A percentile compares a stretch with the other conserved stretches of the same genome.
phyloP scores from a whole-genome alignment of 2,888 invertebrate genomes.

The Ypsolopha scabrella region DNA sequence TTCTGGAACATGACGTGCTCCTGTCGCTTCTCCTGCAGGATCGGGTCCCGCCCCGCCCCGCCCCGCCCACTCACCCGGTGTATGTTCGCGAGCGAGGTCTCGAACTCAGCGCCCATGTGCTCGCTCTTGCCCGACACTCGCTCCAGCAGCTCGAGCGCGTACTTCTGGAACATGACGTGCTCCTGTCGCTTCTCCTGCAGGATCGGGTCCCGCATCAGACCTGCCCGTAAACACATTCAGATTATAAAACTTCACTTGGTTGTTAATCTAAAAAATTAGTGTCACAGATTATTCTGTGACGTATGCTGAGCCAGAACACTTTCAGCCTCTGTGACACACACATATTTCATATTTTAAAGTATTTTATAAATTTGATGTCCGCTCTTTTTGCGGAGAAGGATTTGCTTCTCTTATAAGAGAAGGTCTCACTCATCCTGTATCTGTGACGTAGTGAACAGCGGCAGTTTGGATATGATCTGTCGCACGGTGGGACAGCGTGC shows the following conservation, averaged over 20 bases:
- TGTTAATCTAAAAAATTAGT: too few species aligned
- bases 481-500: slow-evolving; percentile 93
- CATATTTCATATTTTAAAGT: too few species aligned
- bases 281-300: too few species aligned
- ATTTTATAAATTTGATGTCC: too few species aligned
- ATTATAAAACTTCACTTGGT: too few species aligned
- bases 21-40: slow-evolving; percentile 77
- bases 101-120: slow-evolving; percentile 81
- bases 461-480: slow-evolving; percentile 95
- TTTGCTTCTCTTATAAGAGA: too few species aligned
- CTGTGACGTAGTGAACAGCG: slow-evolving; percentile 92
- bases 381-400: too few species aligned
- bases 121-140: slow-evolving; percentile 92
- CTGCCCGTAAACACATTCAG: too few species aligned
- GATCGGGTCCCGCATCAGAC: slow-evolving; percentile 95
- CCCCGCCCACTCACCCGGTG: slow-evolving; percentile 74
- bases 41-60: slow-evolving; percentile 68
- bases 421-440: slow-evolving; percentile 77
- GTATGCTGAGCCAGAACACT: too few species aligned
- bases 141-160: slow-evolving; percentile 91
- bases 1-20: not conserved
- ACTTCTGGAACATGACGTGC: slow-evolving; percentile 95
- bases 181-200: slow-evolving; percentile 96
- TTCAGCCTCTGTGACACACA: too few species aligned
- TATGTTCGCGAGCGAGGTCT: slow-evolving; percentile 89